Evolutionary conservation across 1,140 invertebrate species (phyloP), one percentile per base, ranked within the genome.

Genomic region (Nephotettix cincticeps): DNA sequence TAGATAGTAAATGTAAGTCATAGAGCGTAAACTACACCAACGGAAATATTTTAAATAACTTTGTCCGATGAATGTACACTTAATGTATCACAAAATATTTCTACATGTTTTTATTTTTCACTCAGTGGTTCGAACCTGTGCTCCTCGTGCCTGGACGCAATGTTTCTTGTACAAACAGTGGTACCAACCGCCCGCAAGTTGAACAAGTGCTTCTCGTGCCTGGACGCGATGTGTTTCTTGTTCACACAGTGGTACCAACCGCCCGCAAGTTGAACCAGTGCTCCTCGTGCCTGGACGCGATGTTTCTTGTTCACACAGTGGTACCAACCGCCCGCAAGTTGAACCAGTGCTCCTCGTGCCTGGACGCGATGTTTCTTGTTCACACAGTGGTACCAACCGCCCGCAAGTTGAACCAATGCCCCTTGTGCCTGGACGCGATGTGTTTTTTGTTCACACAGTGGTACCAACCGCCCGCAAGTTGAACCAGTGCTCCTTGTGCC

Each of bases 141-240:
- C 21, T 51, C 14, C 47, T 17, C 19, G 13, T 70, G 79, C 27
- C 79, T 76, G 29, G 80, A 74, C 73, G 79, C 78, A 1, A 83
- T 77, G 66, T 84, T 82, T 0, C 78, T 78, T n/a, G n/a, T n/a
- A n/a, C n/a, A n/a, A n/a, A n/a, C n/a, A n/a, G n/a, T n/a, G n/a
- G 32, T 21, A 6, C n/a, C 47, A n/a, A 51, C 14, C n/a, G 32
- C 19, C n/a, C 21, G 47, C 4, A 51, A n/a, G n/a, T n/a, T 21
- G 21, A 51, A 51, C 47, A 6, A 51, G 14, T 51, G 47, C 21
- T 51, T 4, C 47, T 17, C 19, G 13, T 70, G 79, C 27, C 79
- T 76, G 29, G 80, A 74, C 73, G 79, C 78, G 2, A 83, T 77
- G 66, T 84, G 82, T 0, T 78, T 78, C 66, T 83, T 82, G 1